These are phyloP conservation scores for Antechinus stuartii DNA, from an alignment of 2,113 vertebrate genomes.

Conservation along the genomic window DNA sequence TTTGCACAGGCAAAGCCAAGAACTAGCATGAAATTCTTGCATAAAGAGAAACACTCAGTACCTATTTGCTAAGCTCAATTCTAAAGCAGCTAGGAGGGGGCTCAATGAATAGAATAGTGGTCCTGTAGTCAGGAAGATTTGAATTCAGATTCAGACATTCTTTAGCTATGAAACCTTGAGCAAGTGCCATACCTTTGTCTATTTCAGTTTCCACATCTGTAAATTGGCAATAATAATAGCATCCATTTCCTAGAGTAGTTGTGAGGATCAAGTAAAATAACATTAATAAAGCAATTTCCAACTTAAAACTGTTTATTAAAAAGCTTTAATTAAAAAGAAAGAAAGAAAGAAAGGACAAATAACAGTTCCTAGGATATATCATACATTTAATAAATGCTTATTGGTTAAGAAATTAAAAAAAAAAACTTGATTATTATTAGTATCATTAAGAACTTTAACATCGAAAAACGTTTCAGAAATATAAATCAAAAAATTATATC, in stretches of 20 bases:
- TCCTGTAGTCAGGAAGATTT: neutral
- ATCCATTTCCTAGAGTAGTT: neutral
- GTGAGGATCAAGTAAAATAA: neutral
- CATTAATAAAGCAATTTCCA: neutral
- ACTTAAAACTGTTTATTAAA: neutral
- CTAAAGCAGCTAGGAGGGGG: neutral
- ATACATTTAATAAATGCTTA: too few species aligned
- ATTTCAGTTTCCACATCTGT: neutral
- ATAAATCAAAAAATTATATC: neutral
- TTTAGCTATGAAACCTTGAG: neutral
- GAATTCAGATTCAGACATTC: neutral
- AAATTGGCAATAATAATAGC: neutral
- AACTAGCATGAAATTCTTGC: conserved; percentile 28
- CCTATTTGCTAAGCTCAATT: neutral
- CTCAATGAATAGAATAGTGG: neutral
- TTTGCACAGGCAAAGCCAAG: conserved; percentile 38
- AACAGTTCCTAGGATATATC: too few species aligned
- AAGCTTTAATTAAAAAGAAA: too few species aligned
- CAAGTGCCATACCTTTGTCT: neutral
- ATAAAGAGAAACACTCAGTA: conserved; percentile 11
- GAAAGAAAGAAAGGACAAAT: too few species aligned
- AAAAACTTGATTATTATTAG: too few species aligned
- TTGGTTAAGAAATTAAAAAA: too few species aligned
- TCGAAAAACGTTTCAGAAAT: conserved; percentile 9
- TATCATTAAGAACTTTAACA: conserved; percentile 8